Evolutionary conservation across 2,888 invertebrate species (phyloP), one percentile per base, ranked within the genome.

Genomic region (Orchestes rusci): DNA sequence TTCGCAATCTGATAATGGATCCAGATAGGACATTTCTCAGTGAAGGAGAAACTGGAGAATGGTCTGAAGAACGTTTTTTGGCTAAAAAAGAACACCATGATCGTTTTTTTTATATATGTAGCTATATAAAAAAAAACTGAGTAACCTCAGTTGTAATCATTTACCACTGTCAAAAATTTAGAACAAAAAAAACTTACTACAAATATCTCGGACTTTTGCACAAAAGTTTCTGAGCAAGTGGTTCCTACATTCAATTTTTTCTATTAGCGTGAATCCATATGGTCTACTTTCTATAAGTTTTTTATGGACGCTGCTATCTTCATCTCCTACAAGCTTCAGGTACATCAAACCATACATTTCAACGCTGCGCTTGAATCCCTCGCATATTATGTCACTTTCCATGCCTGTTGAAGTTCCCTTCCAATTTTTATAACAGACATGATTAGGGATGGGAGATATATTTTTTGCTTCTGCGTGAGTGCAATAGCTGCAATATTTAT

Each of bases 401-500:
- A 55, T 55, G 7, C 39, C 41, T 17, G 50, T 37, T 5, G 54
- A 39, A 7, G 53, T 39, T 7, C 37, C 49, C 12, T 16, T 18
- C 51, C 45, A 56, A 43, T 56, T 55, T 43, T 51, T 53, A 30
- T 36, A 55, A 27, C 55, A 56, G 10, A 18, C 16, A 33, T 50
- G 41, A 2, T 34, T 3, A 15, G 7, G 7, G 10, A 23, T 16
- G 10, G 19, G n/a, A 7, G 17, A 2, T 4, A n/a, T n/a, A 18
- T 10, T n/a, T 20, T 12, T 41, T 13, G 13, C 4, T n/a, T n/a
- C n/a, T n/a, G n/a, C n/a, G n/a, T n/a, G n/a, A n/a, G n/a, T n/a
- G 33, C 53, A 55, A 16, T 47, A 38, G 10, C 33, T 17, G 31
- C 56, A 56, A 50, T 42, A 56, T 48, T 52, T 56, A 18, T 56